Evolutionary conservation across 2,888 invertebrate species (phyloP).

Genomic region (Scaptomyza cyrtandrae): DNA sequence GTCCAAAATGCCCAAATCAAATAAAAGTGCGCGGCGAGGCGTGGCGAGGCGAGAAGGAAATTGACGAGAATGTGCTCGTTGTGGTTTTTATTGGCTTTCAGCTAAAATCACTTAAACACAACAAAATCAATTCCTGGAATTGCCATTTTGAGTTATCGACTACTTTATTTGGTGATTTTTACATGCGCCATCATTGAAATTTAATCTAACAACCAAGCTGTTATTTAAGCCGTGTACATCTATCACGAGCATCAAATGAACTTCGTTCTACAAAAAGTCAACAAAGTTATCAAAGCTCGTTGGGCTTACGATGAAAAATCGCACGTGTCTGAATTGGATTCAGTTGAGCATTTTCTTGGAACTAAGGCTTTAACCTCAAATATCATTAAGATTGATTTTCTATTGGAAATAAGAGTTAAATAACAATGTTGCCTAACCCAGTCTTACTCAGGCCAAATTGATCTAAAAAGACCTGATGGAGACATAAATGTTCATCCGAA

Average conservation of each 20-base stretch:
- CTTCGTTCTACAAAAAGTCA: neutral
- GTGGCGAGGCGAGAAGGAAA: conserved; percentile 35
- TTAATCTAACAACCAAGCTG: neutral
- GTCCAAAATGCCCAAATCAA: conserved; percentile 39
- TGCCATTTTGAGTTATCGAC: neutral
- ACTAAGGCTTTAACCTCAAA: neutral
- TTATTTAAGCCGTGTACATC: neutral
- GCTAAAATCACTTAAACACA: conserved; percentile 25
- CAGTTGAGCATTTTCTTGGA: neutral
- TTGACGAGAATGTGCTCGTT: conserved; percentile 55
- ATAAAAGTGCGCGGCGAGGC: neutral
- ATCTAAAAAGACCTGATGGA: too few relatives aligned
- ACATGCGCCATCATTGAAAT: neutral
- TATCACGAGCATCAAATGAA: neutral
- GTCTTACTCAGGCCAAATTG: too few relatives aligned
- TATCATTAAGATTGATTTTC: too few relatives aligned
- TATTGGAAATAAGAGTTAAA: too few relatives aligned
- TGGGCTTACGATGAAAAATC: neutral
- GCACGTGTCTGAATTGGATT: neutral
- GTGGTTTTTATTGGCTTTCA: conserved; percentile 29
- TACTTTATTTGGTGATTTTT: conserved; percentile 7
- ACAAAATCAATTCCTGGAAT: conserved; percentile 10
- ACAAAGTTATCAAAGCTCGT: too few relatives aligned
- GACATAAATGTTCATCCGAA: neutral
- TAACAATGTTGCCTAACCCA: too few relatives aligned